Base-by-base conservation (phyloP, 2,797 vertebrate genomes). In the Mormyrops boulengeri region DNA sequence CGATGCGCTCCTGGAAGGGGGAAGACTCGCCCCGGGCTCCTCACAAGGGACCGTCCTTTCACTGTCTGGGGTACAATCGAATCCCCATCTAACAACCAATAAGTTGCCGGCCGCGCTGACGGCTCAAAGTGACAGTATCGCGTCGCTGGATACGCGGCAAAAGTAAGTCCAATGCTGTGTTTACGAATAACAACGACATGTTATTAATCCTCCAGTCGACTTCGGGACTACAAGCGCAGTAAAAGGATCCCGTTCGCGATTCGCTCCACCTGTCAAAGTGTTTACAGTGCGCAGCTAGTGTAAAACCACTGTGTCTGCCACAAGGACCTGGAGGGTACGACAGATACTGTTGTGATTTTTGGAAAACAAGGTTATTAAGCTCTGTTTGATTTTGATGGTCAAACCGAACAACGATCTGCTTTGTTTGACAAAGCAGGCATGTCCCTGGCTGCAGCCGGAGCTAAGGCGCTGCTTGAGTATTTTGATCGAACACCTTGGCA, bases 1-100 rank as follows among this genome's bases (percentile, higher is more conserved):
- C 90, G 95, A 97, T 47, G 95, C 95, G 85, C 95, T 96, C 90
- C 90, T 94, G 90, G 96, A 96, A 89, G 91, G 90, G 41, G 92
- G 87, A 47, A 49, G 89, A 57, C 90, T 88, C 80, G 96, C 96
- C 90, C 92, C 90, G 91, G 91, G 90, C 89, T 91, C 53, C 90
- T 92, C 89, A 91, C 93, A 88, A 93, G 95, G 88, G 92, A 93
- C 91, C 92, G 93, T 34, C 22, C 49, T 90, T 93, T 89, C 7
- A 86, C 90, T 91, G 49, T 89, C 87, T 52, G 85, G 89, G 55
- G 92, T 90, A 87, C 93, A 91, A 52, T 12, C 85, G 26, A 88
- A 92, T 92, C 89, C 50, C n/a, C 22, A 52, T 85, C 38, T 88
- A 55, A 44, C 4, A 89, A 88, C 47, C 66, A 47, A 89, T 57